These are phyloP conservation scores for Glaucidium brasilianum DNA, from an alignment of 2,113 vertebrate species.

Conservation along the genomic window DNA sequence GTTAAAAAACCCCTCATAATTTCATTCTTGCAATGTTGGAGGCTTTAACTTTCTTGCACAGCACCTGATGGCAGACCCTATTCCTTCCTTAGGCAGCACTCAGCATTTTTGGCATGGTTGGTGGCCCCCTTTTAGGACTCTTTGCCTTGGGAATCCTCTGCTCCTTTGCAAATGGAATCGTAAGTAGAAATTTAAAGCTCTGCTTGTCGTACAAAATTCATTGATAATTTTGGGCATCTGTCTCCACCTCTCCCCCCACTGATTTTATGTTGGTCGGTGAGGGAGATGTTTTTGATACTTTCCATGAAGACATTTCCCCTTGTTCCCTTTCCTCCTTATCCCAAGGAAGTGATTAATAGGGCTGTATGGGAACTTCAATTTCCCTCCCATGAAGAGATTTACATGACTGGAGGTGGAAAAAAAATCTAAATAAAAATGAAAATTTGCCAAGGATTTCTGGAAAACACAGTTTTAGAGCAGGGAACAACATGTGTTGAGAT, in stretches of 20 bases:
- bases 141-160: constrained; percentile 91
- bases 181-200: constrained; percentile 74
- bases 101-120: constrained; percentile 93
- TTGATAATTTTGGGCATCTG: not conserved
- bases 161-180: constrained; percentile 84
- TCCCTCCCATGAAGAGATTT: not conserved
- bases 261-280: not conserved
- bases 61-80: not conserved
- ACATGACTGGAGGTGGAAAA: fast-evolving
- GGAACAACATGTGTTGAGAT: not conserved
- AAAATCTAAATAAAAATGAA: not conserved
- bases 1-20: not conserved
- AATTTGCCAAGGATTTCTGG: not conserved
- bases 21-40: not conserved
- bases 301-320: not conserved
- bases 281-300: not conserved
- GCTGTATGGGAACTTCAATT: not conserved
- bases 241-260: not conserved
- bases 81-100: constrained; percentile 83
- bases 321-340: not conserved
- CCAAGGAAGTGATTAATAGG: not conserved
- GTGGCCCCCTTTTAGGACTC: constrained; percentile 90
- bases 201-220: not conserved
- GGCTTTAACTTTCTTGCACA: not conserved
- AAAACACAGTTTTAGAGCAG: not conserved